Base-by-base conservation (phyloP, 2,797 vertebrate species). In the Atherinosoma microstoma region DNA sequence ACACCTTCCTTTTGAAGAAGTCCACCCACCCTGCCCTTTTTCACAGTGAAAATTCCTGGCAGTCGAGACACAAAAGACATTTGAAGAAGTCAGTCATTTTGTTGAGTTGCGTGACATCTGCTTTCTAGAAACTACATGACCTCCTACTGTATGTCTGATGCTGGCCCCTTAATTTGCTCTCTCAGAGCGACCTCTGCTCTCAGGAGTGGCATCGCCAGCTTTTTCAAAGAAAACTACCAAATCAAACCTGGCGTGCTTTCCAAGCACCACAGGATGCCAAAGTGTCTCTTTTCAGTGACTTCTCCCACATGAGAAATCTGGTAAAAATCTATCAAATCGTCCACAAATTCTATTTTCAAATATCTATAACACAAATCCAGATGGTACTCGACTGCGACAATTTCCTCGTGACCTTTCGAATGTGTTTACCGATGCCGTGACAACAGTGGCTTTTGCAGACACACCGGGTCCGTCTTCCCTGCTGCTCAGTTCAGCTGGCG, bases 401-500 rank as follows among this genome's bases (percentile, higher is more conserved):
- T 73, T 61, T 40, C 70, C 67, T 80, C 87, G 62, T 65, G 57
- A 83, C 74, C 82, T 85, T 75, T 88, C 73, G 47, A 63, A 70
- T 67, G 11, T 77, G 61, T 71, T 75, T 61, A 90, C 68, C 67
- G 67, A 82, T 68, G 76, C 67, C 53, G 75, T 78, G 75, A 79
- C 82, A 78, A 84, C 81, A 69, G 79, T 79, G 83, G 80, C 79
- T 80, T 73, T 35, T 62, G 78, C 80, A 67, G 67, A 84, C 62
- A 59, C 75, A 47, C 36, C 49, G 40, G 45, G 75, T 70, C 70
- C 63, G 67, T 68, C 76, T 36, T 73, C 78, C 74, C 54, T 53
- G 73, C 60, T 1, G 56, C 65, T 93, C 94, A 99, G 95, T 98
- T 99, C 94, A 99, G 94, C 88, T 99, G 98, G 77, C 96, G 97